Base-by-base conservation (phyloP, 2,797 vertebrate species). In the Eulemur mongoz region DNA sequence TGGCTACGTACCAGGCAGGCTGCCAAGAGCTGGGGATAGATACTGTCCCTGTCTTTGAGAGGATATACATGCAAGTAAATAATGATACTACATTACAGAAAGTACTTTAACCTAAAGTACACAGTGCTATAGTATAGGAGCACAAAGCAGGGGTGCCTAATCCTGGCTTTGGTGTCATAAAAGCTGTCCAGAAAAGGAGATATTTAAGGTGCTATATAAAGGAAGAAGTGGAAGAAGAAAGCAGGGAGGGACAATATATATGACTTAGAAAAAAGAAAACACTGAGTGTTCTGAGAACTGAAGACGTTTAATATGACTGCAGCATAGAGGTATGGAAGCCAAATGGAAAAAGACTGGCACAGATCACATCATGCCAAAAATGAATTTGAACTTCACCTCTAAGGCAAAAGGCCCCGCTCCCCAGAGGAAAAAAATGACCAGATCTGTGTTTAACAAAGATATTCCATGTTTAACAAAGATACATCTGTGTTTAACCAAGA, bases 381-480 rank as follows among this genome's bases (percentile, higher is more conserved):
- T 1, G 3, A 59, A 25, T 54, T 20, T 48, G 35, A 73, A 85
- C 45, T 82, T n/a, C 10, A 81, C n/a, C 63, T 75, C 25, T 27
- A 84, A 82, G 48, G 14, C 23, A 85, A 89, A 82, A 73, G 35
- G 38, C 3, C 8, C 17, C 4, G 32, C 1, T 38, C 22, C 8
- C 6, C 27, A 82, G 40, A 61, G 84, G 8, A 69, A 82, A 10
- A 35, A 38, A n/a, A 80, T 15, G 40, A 69, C 15, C 43, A 75
- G n/a, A 73, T 52, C 18, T 40, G 25, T 61, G 32, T 81, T 67
- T 25, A 94, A 94, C 50, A 76, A 91, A 67, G 50, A 63, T 32
- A 85, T 10, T 23, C 45, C 35, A 59, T 43, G 43, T 43, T 43
- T 43, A 43, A 43, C 43, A 43, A 43, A 43, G 43, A 43, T 43